phyloP scores from a whole-genome alignment of 2,888 invertebrate species.

The Bibio marci region DNA sequence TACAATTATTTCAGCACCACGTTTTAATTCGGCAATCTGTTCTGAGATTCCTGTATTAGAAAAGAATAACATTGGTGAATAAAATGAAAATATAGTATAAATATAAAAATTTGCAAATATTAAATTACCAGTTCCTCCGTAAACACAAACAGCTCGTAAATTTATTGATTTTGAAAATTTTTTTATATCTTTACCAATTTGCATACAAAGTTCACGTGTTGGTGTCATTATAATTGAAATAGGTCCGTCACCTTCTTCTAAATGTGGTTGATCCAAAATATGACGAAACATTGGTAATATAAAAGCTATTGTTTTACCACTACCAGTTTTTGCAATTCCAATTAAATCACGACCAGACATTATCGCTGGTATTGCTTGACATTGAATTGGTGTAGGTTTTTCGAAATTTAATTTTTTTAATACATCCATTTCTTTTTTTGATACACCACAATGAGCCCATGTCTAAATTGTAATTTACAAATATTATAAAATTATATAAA shows the following conservation, averaged over 20 bases:
- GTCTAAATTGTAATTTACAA: slow-evolving; percentile 26
- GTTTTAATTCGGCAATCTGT: slow-evolving; percentile 82
- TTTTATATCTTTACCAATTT: slow-evolving; percentile 92
- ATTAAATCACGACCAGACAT: slow-evolving; percentile 96
- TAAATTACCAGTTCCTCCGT: slow-evolving; percentile 98
- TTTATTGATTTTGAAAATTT: slow-evolving; percentile 82
- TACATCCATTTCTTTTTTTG: slow-evolving; percentile 85
- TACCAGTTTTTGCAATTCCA: slow-evolving; percentile 98
- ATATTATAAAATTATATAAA: neutral
- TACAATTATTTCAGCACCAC: slow-evolving; percentile 95
- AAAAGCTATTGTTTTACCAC: slow-evolving; percentile 96
- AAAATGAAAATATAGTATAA: slow-evolving; percentile 24
- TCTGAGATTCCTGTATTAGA: slow-evolving; percentile 80
- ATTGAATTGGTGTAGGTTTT: slow-evolving; percentile 97
- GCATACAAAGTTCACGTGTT: slow-evolving; percentile 95
- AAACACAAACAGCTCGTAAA: slow-evolving; percentile 85
- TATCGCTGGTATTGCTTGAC: slow-evolving; percentile 92
- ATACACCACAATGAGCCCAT: slow-evolving; percentile 98
- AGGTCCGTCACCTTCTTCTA: slow-evolving; percentile 96
- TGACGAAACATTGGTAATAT: slow-evolving; percentile 93
- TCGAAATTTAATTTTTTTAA: slow-evolving; percentile 81
- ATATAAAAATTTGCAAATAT: slow-evolving; percentile 33
- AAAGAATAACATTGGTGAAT: slow-evolving; percentile 46
- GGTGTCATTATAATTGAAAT: slow-evolving; percentile 96
- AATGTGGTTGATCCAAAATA: slow-evolving; percentile 78